Conservation (phyloP, 2,888 invertebrate genomes). For the Hartigia nigra region DNA sequence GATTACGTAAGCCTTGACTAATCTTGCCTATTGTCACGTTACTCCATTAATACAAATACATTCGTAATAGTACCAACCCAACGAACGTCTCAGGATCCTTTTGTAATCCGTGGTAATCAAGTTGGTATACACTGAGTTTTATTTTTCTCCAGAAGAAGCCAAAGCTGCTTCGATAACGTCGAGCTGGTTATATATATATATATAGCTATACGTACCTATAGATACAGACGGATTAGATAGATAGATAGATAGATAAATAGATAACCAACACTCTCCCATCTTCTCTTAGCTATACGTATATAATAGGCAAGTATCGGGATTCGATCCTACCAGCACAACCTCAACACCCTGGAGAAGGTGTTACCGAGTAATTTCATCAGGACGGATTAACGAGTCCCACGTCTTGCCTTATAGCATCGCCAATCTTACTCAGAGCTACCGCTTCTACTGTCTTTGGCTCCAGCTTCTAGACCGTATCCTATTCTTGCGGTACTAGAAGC, state of each 20-base stretch:
- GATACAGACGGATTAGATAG: neutral
- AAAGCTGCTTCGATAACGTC: neutral
- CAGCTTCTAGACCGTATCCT: neutral
- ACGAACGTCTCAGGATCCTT: conserved; percentile 8
- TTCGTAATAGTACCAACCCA: conserved; percentile 7
- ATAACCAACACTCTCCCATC: neutral
- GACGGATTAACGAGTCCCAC: conserved; percentile 10
- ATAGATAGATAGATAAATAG: neutral
- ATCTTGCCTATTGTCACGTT: neutral
- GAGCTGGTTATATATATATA: too few relatives aligned
- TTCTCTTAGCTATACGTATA: neutral
- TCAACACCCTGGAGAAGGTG: neutral
- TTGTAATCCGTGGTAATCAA: conserved; percentile 16
- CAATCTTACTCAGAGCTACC: neutral
- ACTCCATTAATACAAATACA: neutral
- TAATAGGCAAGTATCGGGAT: neutral
- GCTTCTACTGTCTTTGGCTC: neutral
- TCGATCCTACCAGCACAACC: neutral
- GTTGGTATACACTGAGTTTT: neutral
- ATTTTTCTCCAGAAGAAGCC: neutral
- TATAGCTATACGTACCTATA: neutral
- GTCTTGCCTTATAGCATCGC: neutral
- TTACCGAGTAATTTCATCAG: conserved; percentile 8
- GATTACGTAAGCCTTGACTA: neutral
- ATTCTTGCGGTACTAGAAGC: neutral